Conservation (phyloP, 2,888 invertebrate species). For the Caenorhabditis angaria region DNA sequence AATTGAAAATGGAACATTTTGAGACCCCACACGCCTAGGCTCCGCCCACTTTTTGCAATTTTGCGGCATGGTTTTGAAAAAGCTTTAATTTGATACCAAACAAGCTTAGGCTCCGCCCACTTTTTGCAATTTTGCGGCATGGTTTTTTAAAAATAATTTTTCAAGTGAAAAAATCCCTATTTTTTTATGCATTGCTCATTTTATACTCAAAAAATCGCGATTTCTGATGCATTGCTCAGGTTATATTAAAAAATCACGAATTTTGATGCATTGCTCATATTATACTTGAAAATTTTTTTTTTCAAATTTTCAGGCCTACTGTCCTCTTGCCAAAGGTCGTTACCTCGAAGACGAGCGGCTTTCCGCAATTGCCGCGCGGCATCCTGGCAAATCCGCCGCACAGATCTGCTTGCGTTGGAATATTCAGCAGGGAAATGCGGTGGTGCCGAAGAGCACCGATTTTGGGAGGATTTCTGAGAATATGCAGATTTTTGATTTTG, state of each 20-base stretch:
- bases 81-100: too few relatives aligned
- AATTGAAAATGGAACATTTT: not conserved
- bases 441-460: constrained; percentile 74
- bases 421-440: constrained; percentile 72
- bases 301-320: constrained; percentile 72
- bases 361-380: constrained; percentile 68
- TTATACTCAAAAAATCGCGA: too few relatives aligned
- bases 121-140: not conserved
- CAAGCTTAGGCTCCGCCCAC: not conserved
- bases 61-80: too few relatives aligned
- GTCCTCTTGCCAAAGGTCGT: constrained; percentile 73
- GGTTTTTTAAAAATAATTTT: constrained; percentile 1
- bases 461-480: constrained; percentile 71
- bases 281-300: constrained; percentile 1
- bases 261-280: too few relatives aligned
- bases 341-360: constrained; percentile 69
- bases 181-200: too few relatives aligned
- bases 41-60: too few relatives aligned
- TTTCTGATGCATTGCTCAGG: too few relatives aligned
- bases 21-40: too few relatives aligned
- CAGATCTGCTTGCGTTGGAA: constrained; percentile 73
- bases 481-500: constrained; percentile 72
- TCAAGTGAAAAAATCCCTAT: not conserved
- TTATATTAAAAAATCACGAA: too few relatives aligned
- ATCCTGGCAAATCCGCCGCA: constrained; percentile 70